Conservation (phyloP, 2,888 invertebrate genomes). For the Agrotis puta region DNA sequence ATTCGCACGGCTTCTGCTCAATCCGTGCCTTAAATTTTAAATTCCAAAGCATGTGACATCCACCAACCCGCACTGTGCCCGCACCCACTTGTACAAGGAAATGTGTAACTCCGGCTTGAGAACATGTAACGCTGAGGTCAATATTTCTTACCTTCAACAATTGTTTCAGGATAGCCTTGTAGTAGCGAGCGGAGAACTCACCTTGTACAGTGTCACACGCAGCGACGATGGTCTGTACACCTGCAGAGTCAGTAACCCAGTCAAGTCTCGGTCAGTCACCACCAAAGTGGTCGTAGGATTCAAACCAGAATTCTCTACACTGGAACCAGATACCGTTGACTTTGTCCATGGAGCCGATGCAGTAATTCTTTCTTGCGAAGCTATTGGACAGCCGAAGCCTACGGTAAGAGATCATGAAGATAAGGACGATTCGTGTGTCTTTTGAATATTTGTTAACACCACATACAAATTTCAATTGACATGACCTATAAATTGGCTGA, state of each 20-base stretch:
- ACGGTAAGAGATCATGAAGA: conserved; percentile 61
- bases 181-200: conserved; percentile 63
- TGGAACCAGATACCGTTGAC: conserved; percentile 64
- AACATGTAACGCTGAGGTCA: neutral
- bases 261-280: conserved; percentile 61
- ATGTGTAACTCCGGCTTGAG: neutral
- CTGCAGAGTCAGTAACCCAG: conserved; percentile 74
- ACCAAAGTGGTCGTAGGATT: conserved; percentile 70
- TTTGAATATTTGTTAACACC: too few relatives aligned
- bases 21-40: neutral
- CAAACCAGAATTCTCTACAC: conserved; percentile 70
- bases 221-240: conserved; percentile 75
- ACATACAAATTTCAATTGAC: too few relatives aligned
- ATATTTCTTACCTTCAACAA: neutral
- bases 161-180: conserved; percentile 65
- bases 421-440: too few relatives aligned
- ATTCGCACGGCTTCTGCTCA: too few relatives aligned
- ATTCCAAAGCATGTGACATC: neutral
- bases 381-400: conserved; percentile 70
- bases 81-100: neutral
- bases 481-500: too few relatives aligned
- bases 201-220: conserved; percentile 59
- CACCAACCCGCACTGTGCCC: neutral
- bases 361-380: conserved; percentile 70
- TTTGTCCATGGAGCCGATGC: conserved; percentile 56